Evolutionary conservation across 2,888 invertebrate species (phyloP), one percentile per base, ranked within the genome.

Genomic region (Pheosia tremula): DNA sequence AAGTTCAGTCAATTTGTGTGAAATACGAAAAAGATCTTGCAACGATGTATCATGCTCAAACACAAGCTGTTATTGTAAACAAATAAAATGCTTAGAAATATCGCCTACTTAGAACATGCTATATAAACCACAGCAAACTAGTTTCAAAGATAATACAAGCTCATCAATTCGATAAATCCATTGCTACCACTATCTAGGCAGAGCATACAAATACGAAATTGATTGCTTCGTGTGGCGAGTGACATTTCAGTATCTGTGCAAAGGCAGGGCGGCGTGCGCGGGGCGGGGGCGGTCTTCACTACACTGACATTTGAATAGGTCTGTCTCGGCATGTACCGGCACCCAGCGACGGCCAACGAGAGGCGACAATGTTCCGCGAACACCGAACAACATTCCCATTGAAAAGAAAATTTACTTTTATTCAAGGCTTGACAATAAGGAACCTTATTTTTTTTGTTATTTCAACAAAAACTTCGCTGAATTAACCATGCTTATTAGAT

Each of bases 171-270:
- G 84, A 90, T 90, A 90, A 89, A 89, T 89, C 88, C 86, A 87
- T 86, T 87, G 78, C 80, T 83, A 87, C 82, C 84, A 84, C 85
- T 89, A 91, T 88, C 87, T 83, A 82, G 83, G 84, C 86, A 84
- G 83, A 82, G 87, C 85, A 86, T 92, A 93, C 93, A 92, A 93
- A 93, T 93, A 87, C 87, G 92, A 93, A 91, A 93, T 92, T 93
- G 93, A 93, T 93, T 93, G 90, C 92, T 87, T 89, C 90, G 91
- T 90, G 89, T 89, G 89, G 86, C 90, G 86, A 91, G 85, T 91
- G 92, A 93, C 92, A 93, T 92, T 93, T 92, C 86, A 91, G 92
- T 87, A 86, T 84, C 82, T 80, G 81, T 69, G 80, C 82, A 71
- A 69, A 75, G 77, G 81, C 77, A 79, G 70, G 62, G 74, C 68